Evolutionary conservation across 2,888 invertebrate species (phyloP).

Genomic region (Dusona sp.): DNA sequence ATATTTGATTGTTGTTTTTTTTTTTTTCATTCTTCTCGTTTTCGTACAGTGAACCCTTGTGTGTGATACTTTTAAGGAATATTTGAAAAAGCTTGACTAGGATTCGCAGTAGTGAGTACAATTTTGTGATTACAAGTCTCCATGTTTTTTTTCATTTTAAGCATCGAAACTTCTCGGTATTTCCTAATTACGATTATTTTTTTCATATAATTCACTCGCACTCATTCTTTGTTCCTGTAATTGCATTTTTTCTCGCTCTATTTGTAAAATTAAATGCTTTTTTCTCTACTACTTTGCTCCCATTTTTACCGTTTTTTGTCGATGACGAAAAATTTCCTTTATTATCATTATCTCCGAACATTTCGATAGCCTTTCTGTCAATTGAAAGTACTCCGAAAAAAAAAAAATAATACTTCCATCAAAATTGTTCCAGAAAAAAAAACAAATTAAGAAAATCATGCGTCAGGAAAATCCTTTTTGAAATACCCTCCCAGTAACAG

Average conservation of each 20-base stretch:
- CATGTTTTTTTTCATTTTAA: slow-evolving; percentile 7
- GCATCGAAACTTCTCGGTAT: neutral
- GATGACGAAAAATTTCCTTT: neutral
- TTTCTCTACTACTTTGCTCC: neutral
- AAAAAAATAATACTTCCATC: neutral
- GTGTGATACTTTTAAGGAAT: slow-evolving; percentile 30
- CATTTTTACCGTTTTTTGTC: neutral
- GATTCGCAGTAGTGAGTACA: slow-evolving; percentile 52
- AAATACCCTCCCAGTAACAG: neutral
- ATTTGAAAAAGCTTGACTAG: slow-evolving; percentile 44
- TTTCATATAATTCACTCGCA: neutral
- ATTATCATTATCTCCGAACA: neutral
- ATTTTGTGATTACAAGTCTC: slow-evolving; percentile 15
- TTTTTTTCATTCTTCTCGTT: slow-evolving; percentile 11
- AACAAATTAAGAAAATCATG: neutral
- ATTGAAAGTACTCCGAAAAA: neutral
- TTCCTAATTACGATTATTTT: neutral
- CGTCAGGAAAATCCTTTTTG: neutral
- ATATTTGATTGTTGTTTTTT: slow-evolving; percentile 49
- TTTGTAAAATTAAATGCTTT: neutral
- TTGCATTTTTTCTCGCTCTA: neutral
- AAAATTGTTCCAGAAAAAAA: neutral
- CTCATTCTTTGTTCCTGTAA: neutral
- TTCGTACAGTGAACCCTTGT: slow-evolving; percentile 39
- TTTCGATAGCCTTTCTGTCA: neutral